A percentile compares a stretch with the other conserved stretches of the same genome.
Evolutionary conservation across 2,113 vertebrate species (phyloP).

Genomic region (Saccopteryx bilineata): DNA sequence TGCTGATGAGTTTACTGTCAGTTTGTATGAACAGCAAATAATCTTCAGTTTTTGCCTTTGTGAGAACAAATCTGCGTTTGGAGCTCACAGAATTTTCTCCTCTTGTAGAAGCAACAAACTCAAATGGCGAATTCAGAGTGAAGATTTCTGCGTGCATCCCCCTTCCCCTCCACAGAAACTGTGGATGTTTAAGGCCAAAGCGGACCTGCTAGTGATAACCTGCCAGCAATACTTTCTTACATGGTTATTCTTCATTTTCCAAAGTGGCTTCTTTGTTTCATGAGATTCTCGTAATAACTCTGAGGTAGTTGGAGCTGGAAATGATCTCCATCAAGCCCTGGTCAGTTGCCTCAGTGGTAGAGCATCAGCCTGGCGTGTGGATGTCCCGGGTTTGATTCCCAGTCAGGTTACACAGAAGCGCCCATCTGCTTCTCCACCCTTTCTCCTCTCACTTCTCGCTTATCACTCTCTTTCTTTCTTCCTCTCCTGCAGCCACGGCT

Average conservation of each 20-base stretch:
- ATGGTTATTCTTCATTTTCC: neutral
- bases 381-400: too few relatives aligned
- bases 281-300: neutral
- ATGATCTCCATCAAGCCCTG: neutral
- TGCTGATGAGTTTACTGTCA: constrained; percentile 13
- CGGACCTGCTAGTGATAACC: neutral
- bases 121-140: constrained; percentile 28
- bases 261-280: neutral
- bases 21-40: neutral
- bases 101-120: constrained; percentile 25
- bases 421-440: too few relatives aligned
- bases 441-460: too few relatives aligned
- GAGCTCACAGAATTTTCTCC: neutral
- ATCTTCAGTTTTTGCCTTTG: neutral
- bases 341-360: too few relatives aligned
- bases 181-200: neutral
- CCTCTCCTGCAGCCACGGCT: too few relatives aligned
- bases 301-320: neutral
- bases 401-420: too few relatives aligned
- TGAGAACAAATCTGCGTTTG: constrained; percentile 15
- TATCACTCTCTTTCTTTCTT: too few relatives aligned
- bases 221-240: neutral
- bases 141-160: neutral
- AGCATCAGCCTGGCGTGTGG: too few relatives aligned
- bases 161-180: neutral